Conservation (phyloP, 2,888 invertebrate genomes). For the Brachypterus glaber region DNA sequence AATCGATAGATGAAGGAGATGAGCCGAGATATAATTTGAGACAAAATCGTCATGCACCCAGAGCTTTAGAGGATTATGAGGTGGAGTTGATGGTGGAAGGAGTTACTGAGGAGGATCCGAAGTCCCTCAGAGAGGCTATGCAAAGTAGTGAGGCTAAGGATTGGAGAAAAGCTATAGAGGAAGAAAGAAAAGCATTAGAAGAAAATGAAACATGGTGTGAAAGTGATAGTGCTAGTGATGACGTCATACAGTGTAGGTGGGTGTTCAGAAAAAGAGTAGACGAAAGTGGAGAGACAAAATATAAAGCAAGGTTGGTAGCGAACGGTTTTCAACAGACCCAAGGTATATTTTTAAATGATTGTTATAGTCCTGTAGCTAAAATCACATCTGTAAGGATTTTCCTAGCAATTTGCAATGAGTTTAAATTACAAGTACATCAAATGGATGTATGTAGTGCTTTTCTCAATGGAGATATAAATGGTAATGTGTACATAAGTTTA, state of each 20-base stretch:
- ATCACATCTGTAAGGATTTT: slow-evolving; percentile 9
- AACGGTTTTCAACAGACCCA: slow-evolving; percentile 9
- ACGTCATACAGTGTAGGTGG: slow-evolving; percentile 10
- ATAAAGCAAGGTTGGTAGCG: too few relatives aligned
- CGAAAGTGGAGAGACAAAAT: slow-evolving; percentile 5
- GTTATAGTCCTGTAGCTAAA: slow-evolving; percentile 14
- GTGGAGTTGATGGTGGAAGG: slow-evolving; percentile 5
- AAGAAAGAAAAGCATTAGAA: slow-evolving; percentile 10
- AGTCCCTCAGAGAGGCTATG: slow-evolving; percentile 7
- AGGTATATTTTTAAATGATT: slow-evolving; percentile 6
- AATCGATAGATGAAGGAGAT: slow-evolving; percentile 2
- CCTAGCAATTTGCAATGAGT: slow-evolving; percentile 10
- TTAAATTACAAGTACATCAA: slow-evolving; percentile 12
- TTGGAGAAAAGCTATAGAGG: slow-evolving; percentile 9
- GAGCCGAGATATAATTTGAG: too few relatives aligned
- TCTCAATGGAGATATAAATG: slow-evolving; percentile 15
- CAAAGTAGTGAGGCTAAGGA: slow-evolving; percentile 7
- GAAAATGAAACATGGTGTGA: slow-evolving; percentile 13
- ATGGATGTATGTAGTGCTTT: slow-evolving; percentile 17
- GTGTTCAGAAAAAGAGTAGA: slow-evolving; percentile 11
- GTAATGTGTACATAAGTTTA: slow-evolving; percentile 11
- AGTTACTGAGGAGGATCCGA: slow-evolving; percentile 4
- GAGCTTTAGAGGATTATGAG: slow-evolving; percentile 10
- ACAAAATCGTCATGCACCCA: too few relatives aligned
- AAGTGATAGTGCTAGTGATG: slow-evolving; percentile 4